These are phyloP conservation scores for Zophobas morio DNA, from an alignment of 1,140 invertebrate species.

Conservation along the genomic window DNA sequence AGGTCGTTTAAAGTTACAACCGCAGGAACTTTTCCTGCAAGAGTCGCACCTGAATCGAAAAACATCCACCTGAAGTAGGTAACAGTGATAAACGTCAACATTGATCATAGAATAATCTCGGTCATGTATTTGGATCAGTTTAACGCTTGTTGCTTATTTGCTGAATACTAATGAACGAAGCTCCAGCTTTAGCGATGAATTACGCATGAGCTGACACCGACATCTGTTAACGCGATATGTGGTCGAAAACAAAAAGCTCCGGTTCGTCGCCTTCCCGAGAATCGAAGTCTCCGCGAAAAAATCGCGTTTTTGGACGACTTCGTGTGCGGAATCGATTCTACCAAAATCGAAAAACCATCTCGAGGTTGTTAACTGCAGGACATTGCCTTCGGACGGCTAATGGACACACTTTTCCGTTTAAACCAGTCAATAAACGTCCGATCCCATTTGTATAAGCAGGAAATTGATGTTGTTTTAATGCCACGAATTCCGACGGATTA, in stretches of 20 bases:
- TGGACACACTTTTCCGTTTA: not conserved
- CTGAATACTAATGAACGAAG: slow-evolving; percentile 21
- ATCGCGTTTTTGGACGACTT: not conserved
- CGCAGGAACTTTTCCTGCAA: slow-evolving; percentile 16
- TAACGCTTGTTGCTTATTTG: slow-evolving; percentile 13
- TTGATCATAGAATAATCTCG: slow-evolving; percentile 14
- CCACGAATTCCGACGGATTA: slow-evolving; percentile 16
- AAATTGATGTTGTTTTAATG: slow-evolving; percentile 24
- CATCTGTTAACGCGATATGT: not conserved
- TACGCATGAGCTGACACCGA: not conserved
- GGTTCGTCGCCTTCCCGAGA: not conserved
- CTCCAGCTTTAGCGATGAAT: not conserved
- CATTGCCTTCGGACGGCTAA: slow-evolving; percentile 1
- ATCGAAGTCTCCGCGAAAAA: not conserved
- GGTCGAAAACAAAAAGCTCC: not conserved
- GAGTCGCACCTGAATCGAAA: no score
- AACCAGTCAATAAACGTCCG: not conserved
- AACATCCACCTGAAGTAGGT: not conserved
- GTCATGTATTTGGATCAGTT: slow-evolving; percentile 22
- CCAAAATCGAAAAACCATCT: not conserved
- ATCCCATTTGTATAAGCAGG: slow-evolving; percentile 14
- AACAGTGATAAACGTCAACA: slow-evolving; percentile 21
- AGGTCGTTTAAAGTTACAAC: slow-evolving; percentile 23
- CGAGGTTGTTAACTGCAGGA: not conserved
- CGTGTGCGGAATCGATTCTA: not conserved